These are phyloP conservation scores for Drosophila paucipuncta DNA, from an alignment of 2,888 invertebrate genomes.

Conservation along the genomic window DNA sequence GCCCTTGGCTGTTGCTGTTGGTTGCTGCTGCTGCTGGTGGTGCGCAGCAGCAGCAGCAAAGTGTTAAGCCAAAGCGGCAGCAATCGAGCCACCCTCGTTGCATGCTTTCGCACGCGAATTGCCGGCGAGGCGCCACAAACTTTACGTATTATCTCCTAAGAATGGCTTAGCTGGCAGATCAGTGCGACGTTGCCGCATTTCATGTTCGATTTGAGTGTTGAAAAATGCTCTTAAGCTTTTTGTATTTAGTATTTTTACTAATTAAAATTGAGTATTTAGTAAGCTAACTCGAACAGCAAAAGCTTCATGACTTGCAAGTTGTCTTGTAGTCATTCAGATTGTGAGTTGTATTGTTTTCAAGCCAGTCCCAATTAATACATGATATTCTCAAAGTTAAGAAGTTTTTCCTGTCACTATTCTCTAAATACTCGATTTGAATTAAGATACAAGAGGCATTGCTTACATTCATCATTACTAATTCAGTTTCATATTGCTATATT, in stretches of 20 bases:
- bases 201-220: background rate
- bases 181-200: constrained; percentile 21
- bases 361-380: background rate
- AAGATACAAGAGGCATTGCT: background rate
- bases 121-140: constrained; percentile 15
- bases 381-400: background rate
- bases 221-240: background rate
- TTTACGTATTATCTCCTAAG: constrained; percentile 20
- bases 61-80: constrained; percentile 45
- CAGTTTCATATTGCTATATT: no score
- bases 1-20: constrained; percentile 20
- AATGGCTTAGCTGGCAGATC: constrained; percentile 38
- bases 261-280: background rate
- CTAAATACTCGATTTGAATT: background rate
- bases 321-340: no score
- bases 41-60: constrained; percentile 54
- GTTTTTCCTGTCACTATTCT: background rate
- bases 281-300: background rate
- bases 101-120: constrained; percentile 21
- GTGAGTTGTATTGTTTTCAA: background rate
- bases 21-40: constrained; percentile 42
- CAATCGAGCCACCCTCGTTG: constrained; percentile 47
- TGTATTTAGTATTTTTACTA: background rate
- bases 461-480: background rate
- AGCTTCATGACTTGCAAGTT: background rate